Percentiles rank a stretch among this genome's conserved stretches.
Conservation (phyloP, 2,113 vertebrate genomes). For the Ceuthmochares aereus region DNA sequence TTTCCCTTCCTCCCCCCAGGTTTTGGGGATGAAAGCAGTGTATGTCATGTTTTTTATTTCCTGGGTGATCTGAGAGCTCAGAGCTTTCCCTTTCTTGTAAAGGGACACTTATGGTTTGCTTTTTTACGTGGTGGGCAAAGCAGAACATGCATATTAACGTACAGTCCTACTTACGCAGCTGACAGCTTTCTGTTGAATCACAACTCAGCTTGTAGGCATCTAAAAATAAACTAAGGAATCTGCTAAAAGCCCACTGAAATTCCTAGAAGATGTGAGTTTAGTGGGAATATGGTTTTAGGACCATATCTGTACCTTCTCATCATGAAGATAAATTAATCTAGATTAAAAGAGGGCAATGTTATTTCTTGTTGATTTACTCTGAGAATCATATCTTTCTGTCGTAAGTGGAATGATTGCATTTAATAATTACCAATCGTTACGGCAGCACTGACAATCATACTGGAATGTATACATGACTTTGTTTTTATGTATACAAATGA, state of each 20-base stretch:
- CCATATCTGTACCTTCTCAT: background rate
- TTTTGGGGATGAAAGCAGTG: background rate
- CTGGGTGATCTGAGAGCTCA: background rate
- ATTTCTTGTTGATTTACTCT: background rate
- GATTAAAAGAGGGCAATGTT: background rate
- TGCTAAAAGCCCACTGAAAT: conserved; percentile 1
- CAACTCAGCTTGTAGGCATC: background rate
- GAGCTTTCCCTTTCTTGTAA: background rate
- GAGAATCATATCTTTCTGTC: background rate
- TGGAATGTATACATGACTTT: background rate
- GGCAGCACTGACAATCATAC: background rate
- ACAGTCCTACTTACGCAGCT: background rate
- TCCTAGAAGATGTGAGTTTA: background rate
- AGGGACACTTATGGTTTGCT: background rate
- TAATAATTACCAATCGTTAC: background rate
- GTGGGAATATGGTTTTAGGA: background rate
- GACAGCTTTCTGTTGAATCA: conserved; percentile 50
- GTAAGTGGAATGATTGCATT: background rate
- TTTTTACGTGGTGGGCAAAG: conserved; percentile 2
- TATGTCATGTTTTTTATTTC: background rate
- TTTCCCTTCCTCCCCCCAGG: rapidly evolving
- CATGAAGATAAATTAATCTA: background rate
- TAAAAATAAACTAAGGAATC: conserved; percentile 45
- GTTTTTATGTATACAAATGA: background rate
- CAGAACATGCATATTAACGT: background rate